Base-by-base conservation (phyloP, 2,888 invertebrate genomes). In the Apeira syringaria region DNA sequence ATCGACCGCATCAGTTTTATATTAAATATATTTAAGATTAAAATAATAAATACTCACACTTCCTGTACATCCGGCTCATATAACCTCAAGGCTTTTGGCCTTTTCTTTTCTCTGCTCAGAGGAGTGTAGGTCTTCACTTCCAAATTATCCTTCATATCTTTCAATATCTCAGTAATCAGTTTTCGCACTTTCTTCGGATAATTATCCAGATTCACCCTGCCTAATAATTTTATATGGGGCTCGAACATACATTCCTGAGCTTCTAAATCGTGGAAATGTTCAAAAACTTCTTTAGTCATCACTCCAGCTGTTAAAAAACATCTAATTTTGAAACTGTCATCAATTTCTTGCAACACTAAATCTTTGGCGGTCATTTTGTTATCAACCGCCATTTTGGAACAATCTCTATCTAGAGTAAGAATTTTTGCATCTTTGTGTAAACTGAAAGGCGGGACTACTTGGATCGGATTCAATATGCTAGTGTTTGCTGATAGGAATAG, bases 1-100 rank as follows among this genome's bases (percentile, higher is more conserved):
- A n/a, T n/a, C n/a, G n/a, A n/a, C n/a, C n/a, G n/a, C n/a, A n/a
- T n/a, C n/a, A n/a, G n/a, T n/a, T n/a, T n/a, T n/a, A n/a, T n/a
- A n/a, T n/a, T n/a, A n/a, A n/a, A n/a, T n/a, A n/a, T n/a, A n/a
- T 12, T 12, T 6, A 1, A 2, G 5, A 29, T n/a, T 2, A 12
- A n/a, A 12, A n/a, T 6, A 1, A 5, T 9, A 5, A 71, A 78
- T 70, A 94, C 96, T 92, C 92, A 97, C 92, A 97, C 93, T 76
- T 93, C 93, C 60, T 96, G 95, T 50, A 98, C 92, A 63, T 94
- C 94, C 0, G 98, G 98, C 74, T 98, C 98, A 65, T 96, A 95
- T 33, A 97, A 75, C 61, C 95, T 94, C 53, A 98, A 81, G 0
- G 95, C 93, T 76, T 96, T 97, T 0, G 97, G 97, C 68, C 92